These are phyloP conservation scores for Oreochromis tanganicae DNA, from an alignment of 2,113 vertebrate species.

Conservation along the genomic window DNA sequence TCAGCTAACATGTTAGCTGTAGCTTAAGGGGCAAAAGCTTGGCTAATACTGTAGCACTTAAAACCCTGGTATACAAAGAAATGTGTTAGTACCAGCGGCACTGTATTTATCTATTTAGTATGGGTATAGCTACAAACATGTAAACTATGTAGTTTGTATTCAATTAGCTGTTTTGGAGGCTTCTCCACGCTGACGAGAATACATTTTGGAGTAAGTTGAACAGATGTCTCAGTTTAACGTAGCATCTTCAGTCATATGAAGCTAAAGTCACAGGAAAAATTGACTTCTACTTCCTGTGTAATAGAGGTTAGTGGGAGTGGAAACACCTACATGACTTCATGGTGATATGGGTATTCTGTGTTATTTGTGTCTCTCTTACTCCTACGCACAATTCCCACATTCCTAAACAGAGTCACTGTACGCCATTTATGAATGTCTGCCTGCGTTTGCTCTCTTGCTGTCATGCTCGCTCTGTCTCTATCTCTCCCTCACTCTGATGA, in stretches of 20 bases:
- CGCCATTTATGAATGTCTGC: conserved; percentile 1
- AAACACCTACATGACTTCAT: neutral
- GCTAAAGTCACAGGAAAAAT: neutral
- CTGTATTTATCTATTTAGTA: neutral
- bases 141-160: neutral
- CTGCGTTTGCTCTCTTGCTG: neutral
- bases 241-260: neutral
- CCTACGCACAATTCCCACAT: neutral
- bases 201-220: neutral
- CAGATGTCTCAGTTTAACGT: neutral
- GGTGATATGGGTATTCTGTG: neutral
- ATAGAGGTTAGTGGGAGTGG: neutral
- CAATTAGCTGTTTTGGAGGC: neutral
- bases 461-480: neutral
- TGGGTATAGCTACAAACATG: neutral
- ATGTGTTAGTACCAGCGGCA: neutral
- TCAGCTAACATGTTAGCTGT: neutral
- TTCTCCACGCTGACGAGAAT: neutral
- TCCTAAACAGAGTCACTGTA: neutral
- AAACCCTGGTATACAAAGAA: neutral
- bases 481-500: neutral
- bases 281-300: neutral
- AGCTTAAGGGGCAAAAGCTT: neutral
- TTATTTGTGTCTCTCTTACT: neutral
- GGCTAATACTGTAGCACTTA: neutral